Base-by-base conservation (phyloP, 2,797 vertebrate genomes). In the Sphenopsis melanotis region DNA sequence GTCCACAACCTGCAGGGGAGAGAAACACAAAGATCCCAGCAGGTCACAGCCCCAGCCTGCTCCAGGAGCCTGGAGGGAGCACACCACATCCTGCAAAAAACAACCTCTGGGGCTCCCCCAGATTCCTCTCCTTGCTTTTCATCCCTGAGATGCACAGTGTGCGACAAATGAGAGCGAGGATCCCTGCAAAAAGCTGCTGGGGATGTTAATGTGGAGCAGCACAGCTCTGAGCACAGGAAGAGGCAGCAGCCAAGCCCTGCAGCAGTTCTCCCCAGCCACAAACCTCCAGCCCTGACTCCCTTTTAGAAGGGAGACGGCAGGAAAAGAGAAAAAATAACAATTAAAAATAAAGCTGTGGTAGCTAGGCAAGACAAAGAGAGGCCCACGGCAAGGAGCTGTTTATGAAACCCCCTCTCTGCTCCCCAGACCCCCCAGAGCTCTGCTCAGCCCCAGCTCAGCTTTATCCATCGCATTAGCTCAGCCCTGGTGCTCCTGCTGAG, bases 1-100 rank as follows among this genome's bases (percentile, higher is more conserved):
- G 94, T 99, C 99, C 96, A 99, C 98, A 9, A 99, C 98, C 99
- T 99, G 95, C 21, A 9, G 46, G 32, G 79, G n/a, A 47, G 55
- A 61, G 42, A 53, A 50, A 69, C 44, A 84, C 27, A 36, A 9
- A 72, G 29, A 53, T 12, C 32, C 49, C 15, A 6, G 16, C 15
- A 52, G 1, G 0, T 85, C 37, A 74, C 22, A 46, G n/a, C 44
- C 23, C 30, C 1, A 4, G 15, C 1, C 50, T 49, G 52, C 74
- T 47, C 44, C 37, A 21, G 70, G 20, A 59, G 27, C 36, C 42
- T 7, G n/a, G 11, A 59, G 49, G 61, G 53, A 63, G 20, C 66
- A 15, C 1, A 1, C 1, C 26, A 15, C 0, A 0, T 4, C 63
- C 83, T 69, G 53, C 29, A 34, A n/a, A 50, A 55, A 49, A 24